Percentiles rank a stretch among this genome's conserved stretches.
These are phyloP conservation scores for Xestia sexstrigata DNA, from an alignment of 2,888 invertebrate genomes.

Conservation along the genomic window DNA sequence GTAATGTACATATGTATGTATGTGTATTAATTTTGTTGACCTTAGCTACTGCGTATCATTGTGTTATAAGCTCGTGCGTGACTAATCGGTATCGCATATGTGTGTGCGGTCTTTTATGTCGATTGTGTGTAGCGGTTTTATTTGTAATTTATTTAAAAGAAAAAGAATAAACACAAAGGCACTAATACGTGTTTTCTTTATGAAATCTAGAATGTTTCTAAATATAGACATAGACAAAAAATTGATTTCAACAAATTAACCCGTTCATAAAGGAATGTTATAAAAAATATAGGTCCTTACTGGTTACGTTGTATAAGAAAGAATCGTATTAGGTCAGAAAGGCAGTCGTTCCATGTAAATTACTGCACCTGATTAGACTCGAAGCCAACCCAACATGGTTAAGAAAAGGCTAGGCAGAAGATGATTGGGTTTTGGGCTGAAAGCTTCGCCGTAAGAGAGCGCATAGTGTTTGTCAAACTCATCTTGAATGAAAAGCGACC, in stretches of 20 bases:
- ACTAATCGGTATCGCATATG: constrained; percentile 54
- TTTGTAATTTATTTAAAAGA: neutral
- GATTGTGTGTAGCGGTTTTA: constrained; percentile 14
- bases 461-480: no score
- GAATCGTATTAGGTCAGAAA: neutral
- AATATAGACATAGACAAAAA: neutral
- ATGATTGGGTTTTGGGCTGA: no score
- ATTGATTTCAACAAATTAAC: neutral
- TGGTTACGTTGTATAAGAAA: no score
- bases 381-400: neutral
- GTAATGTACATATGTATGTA: constrained; percentile 35
- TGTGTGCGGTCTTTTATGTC: constrained; percentile 25
- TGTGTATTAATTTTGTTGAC: constrained; percentile 62
- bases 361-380: neutral
- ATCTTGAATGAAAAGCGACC: neutral
- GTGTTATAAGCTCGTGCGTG: constrained; percentile 65
- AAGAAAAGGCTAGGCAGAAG: neutral
- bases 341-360: neutral
- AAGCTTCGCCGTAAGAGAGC: no score
- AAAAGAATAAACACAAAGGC: neutral
- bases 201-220: neutral
- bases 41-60: constrained; percentile 63
- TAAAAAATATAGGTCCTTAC: neutral
- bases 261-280: neutral
- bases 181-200: neutral